Percentiles rank a stretch among this genome's conserved stretches.
These are phyloP conservation scores for Adelphocoris suturalis DNA, from an alignment of 2,888 invertebrate genomes.

Conservation along the genomic window DNA sequence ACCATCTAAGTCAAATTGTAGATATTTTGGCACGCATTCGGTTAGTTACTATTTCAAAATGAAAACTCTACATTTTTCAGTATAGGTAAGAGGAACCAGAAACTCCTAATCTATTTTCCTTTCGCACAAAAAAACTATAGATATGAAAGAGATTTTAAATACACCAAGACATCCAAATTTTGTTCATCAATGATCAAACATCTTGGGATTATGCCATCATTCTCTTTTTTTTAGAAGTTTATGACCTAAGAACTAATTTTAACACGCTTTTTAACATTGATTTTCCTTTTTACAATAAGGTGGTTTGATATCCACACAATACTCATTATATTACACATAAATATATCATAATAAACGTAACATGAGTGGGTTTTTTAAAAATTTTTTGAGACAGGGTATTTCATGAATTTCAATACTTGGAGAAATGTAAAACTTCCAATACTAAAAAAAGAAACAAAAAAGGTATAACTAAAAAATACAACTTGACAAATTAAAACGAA, in stretches of 20 bases:
- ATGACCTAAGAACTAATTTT: slow-evolving; percentile 72
- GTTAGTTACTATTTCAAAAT: neutral
- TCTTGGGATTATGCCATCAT: slow-evolving; percentile 30
- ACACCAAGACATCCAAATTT: slow-evolving; percentile 49
- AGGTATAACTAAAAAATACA: neutral
- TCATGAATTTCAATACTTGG: neutral
- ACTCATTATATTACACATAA: slow-evolving; percentile 62
- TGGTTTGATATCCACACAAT: slow-evolving; percentile 68
- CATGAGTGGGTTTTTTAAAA: slow-evolving; percentile 10
- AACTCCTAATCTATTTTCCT: slow-evolving; percentile 58
- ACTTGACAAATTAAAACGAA: neutral
- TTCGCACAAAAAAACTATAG: slow-evolving; percentile 68
- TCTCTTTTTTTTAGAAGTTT: slow-evolving; percentile 11
- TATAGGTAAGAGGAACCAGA: neutral
- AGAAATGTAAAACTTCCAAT: neutral
- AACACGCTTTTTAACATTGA: slow-evolving; percentile 74
- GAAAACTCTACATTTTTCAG: neutral
- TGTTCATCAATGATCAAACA: slow-evolving; percentile 12
- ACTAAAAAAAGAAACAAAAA: neutral
- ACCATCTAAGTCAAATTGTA: neutral
- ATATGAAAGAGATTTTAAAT: slow-evolving; percentile 59
- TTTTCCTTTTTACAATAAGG: slow-evolving; percentile 70
- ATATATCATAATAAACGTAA: slow-evolving; percentile 60
- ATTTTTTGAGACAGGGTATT: slow-evolving; percentile 42
- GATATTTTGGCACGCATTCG: slow-evolving; percentile 46